Conservation (phyloP, 64 coral and sea anemone genomes). For the Montipora cactus region DNA sequence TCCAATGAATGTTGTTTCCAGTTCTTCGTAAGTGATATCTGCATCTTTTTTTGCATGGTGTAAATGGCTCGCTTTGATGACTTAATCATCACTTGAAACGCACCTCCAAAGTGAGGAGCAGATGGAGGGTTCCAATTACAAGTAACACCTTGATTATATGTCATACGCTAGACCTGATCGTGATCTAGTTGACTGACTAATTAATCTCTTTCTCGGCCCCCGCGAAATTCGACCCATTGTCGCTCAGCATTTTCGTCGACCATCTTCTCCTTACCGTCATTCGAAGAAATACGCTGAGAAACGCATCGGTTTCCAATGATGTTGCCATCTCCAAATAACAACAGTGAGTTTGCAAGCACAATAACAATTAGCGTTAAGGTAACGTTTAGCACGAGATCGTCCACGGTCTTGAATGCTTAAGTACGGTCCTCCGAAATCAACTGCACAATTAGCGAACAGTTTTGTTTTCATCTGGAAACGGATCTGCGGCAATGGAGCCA, state of each 20-base stretch:
- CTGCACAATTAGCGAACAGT: constrained; percentile 56
- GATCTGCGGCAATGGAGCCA: constrained; percentile 29
- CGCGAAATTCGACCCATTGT: constrained; percentile 50
- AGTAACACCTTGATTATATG: not conserved
- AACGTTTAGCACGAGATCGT: constrained; percentile 26
- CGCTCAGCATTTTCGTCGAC: constrained; percentile 21
- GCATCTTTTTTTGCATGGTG: not conserved
- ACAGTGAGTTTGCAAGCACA: constrained; percentile 63
- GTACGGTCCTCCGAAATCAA: constrained; percentile 10
- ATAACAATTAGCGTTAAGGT: constrained; percentile 48
- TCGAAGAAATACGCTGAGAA: constrained; percentile 44
- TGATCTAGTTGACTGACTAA: constrained; percentile 18
- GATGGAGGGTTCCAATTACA: constrained; percentile 45
- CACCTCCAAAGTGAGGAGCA: constrained; percentile 22
- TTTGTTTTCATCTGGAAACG: not conserved
- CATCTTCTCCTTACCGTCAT: constrained; percentile 14
- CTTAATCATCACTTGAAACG: constrained; percentile 31
- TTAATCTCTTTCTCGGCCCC: constrained; percentile 32
- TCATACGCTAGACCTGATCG: constrained; percentile 37
- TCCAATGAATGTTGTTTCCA: constrained; percentile 1
- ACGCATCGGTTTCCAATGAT: constrained; percentile 69
- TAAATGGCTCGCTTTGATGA: constrained; percentile 43
- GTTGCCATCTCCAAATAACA: constrained; percentile 73
- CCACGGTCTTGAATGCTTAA: constrained; percentile 23
- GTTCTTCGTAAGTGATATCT: constrained; percentile 25